phyloP scores from a whole-genome alignment of 2,888 invertebrate genomes.

The Dryobota labecula region DNA sequence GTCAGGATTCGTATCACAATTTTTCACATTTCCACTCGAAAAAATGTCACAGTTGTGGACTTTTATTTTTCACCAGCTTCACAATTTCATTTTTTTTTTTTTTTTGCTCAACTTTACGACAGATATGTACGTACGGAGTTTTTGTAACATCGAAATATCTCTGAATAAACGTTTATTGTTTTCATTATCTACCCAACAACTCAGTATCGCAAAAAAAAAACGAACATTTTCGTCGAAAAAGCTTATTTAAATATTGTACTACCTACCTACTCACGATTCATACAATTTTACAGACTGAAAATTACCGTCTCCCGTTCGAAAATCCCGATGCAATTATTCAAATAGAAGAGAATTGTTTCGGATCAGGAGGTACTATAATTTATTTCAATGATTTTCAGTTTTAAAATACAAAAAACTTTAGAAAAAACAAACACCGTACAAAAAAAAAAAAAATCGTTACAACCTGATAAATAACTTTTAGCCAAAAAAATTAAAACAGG shows the following conservation, averaged over 20 bases:
- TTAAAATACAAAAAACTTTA: too few relatives aligned
- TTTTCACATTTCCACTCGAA: constrained; percentile 17
- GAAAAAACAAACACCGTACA: too few relatives aligned
- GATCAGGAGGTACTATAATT: background rate
- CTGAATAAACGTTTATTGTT: background rate
- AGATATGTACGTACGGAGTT: background rate
- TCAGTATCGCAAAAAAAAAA: background rate
- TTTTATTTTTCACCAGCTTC: constrained; percentile 6
- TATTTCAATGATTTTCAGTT: too few relatives aligned
- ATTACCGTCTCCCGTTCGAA: constrained; percentile 22
- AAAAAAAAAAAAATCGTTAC: too few relatives aligned
- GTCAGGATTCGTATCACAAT: background rate
- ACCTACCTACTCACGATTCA: constrained; percentile 11
- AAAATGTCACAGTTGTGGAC: constrained; percentile 5
- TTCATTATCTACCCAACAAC: background rate
- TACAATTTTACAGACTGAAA: constrained; percentile 11
- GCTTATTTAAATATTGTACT: constrained; percentile 5
- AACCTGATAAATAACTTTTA: too few relatives aligned
- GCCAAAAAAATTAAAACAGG: too few relatives aligned
- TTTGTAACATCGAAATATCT: background rate
- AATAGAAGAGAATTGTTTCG: constrained; percentile 12
- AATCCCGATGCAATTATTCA: background rate
- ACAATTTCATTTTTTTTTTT: constrained; percentile 5
- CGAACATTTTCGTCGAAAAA: background rate
- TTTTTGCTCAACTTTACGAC: background rate